Conservation (phyloP, 2,888 invertebrate genomes). For the Coleophora flavipennella region DNA sequence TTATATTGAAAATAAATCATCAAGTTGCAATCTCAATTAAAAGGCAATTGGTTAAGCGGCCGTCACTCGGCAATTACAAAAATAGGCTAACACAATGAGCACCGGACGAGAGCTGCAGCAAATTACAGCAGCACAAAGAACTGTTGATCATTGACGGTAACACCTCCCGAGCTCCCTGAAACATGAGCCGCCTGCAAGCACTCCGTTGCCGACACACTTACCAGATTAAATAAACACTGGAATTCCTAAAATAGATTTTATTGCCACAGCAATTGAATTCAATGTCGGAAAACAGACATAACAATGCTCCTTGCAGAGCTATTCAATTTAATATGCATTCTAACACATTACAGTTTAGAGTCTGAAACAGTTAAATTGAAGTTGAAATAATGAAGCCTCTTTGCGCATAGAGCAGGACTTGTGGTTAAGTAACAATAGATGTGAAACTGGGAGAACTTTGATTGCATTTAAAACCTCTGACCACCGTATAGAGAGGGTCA, state of each 20-base stretch:
- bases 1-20: constrained; percentile 5
- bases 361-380: constrained; percentile 28
- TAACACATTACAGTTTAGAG: constrained; percentile 30
- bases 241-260: constrained; percentile 58
- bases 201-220: constrained; percentile 49
- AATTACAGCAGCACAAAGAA: constrained; percentile 38
- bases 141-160: constrained; percentile 43
- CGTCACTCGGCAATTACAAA: constrained; percentile 17
- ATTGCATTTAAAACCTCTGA: constrained; percentile 15
- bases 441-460: constrained; percentile 14
- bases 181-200: constrained; percentile 52
- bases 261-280: constrained; percentile 56
- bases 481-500: constrained; percentile 10
- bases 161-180: constrained; percentile 48
- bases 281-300: constrained; percentile 45
- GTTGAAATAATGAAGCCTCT: constrained; percentile 23
- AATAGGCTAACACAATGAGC: constrained; percentile 19
- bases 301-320: constrained; percentile 38
- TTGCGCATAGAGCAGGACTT: constrained; percentile 32
- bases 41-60: constrained; percentile 6
- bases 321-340: constrained; percentile 21
- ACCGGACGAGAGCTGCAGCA: constrained; percentile 10
- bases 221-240: constrained; percentile 50
- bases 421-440: constrained; percentile 34
- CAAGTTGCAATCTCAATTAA: constrained; percentile 13